These are phyloP conservation scores for Chelon labrosus DNA, from an alignment of 2,797 vertebrate species.

Conservation along the genomic window DNA sequence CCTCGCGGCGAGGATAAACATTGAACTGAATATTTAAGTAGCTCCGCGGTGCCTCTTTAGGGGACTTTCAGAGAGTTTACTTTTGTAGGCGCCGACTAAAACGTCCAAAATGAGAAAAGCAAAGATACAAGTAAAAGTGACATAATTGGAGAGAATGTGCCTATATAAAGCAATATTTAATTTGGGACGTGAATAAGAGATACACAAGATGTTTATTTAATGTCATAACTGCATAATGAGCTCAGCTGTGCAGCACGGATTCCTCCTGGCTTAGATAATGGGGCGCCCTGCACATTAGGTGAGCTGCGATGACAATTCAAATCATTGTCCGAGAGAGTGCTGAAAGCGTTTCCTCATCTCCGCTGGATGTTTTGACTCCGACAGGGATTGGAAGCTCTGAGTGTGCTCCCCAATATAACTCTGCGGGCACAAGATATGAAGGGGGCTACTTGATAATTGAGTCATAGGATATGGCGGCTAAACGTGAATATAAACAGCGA, in stretches of 20 bases:
- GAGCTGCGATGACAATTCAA: constrained; percentile 56
- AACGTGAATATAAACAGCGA: constrained; percentile 81
- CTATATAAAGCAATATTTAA: constrained; percentile 25
- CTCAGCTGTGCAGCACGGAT: constrained; percentile 69
- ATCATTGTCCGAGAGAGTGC: constrained; percentile 57
- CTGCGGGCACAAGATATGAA: constrained; percentile 61
- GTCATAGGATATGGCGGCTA: constrained; percentile 81
- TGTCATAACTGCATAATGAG: constrained; percentile 57
- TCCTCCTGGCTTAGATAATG: constrained; percentile 64
- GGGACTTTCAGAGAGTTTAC: constrained; percentile 39
- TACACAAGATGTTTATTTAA: constrained; percentile 27
- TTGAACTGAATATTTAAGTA: constrained; percentile 46
- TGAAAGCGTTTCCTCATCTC: constrained; percentile 66
- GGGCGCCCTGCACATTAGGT: constrained; percentile 46
- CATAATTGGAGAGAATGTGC: neutral
- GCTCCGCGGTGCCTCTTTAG: constrained; percentile 8
- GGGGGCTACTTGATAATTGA: constrained; percentile 82
- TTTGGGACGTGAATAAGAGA: constrained; percentile 43
- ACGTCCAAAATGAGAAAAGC: constrained; percentile 7
- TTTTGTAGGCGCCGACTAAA: constrained; percentile 13
- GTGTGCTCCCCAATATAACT: constrained; percentile 78
- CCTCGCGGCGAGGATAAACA: constrained; percentile 55
- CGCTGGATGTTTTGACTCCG: constrained; percentile 74
- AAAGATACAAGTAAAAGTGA: neutral
- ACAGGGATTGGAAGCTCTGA: constrained; percentile 69